Conservation (phyloP, 2,888 invertebrate genomes). For the Argyra leucocephala region DNA sequence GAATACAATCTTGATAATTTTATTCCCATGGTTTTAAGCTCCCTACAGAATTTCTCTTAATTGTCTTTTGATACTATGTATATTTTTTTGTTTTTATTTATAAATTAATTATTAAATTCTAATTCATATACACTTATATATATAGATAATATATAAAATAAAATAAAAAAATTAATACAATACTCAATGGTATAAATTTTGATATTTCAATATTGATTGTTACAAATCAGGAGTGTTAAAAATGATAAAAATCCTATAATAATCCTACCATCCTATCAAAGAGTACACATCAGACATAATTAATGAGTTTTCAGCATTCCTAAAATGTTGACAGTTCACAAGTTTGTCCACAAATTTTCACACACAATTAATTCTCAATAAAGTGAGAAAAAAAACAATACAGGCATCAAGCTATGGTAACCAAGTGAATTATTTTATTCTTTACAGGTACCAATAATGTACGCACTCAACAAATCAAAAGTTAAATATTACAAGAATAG, state of each 20-base stretch:
- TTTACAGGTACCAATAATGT: too few species aligned
- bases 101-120: too few species aligned
- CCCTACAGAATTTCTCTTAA: not conserved
- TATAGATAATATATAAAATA: too few species aligned
- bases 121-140: too few species aligned
- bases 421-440: too few species aligned
- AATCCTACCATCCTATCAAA: not conserved
- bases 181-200: not conserved
- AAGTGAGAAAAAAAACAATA: too few species aligned
- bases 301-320: not conserved
- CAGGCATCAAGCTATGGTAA: too few species aligned
- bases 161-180: too few species aligned
- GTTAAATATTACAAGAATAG: too few species aligned
- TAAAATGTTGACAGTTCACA: not conserved
- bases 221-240: not conserved
- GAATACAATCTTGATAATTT: not conserved
- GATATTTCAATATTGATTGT: not conserved
- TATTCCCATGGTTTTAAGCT: not conserved
- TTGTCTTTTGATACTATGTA: too few species aligned
- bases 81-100: not conserved
- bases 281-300: constrained; percentile 3
- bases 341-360: not conserved
- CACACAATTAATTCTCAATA: not conserved
- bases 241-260: constrained; percentile 3
- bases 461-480: too few species aligned